Percentiles rank a stretch among this genome's conserved stretches.
Evolutionary conservation across 92 coral and sea anemone species (phyloP).

Genomic region (Pocillopora grandis): DNA sequence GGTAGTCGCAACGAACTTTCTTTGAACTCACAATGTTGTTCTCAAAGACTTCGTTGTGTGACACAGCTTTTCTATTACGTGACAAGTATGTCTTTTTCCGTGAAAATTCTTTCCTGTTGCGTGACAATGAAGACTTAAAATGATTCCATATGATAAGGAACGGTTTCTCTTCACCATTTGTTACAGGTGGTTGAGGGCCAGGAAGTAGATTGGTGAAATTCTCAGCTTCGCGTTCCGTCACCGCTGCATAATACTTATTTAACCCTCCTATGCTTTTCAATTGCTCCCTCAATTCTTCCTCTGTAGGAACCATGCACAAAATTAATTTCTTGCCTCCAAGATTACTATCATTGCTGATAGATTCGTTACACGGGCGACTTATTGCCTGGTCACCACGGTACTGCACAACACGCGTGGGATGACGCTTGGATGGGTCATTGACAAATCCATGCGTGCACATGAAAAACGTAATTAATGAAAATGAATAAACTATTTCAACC

Average conservation of each 20-base stretch:
- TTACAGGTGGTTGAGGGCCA: neutral
- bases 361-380: conserved; percentile 34
- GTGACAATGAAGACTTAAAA: conserved; percentile 3
- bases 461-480: neutral
- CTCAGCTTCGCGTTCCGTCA: conserved; percentile 39
- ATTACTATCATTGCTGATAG: conserved; percentile 45
- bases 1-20: conserved; percentile 7
- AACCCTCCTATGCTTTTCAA: conserved; percentile 51
- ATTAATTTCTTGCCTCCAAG: conserved; percentile 27
- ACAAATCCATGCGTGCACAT: neutral
- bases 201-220: conserved; percentile 45
- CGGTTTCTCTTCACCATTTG: neutral
- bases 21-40: conserved; percentile 16
- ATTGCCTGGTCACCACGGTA: neutral
- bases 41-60: neutral
- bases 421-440: neutral
- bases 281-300: conserved; percentile 35
- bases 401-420: neutral
- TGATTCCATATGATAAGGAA: conserved; percentile 29
- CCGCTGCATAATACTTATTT: conserved; percentile 57
- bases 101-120: neutral
- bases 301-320: conserved; percentile 56
- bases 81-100: neutral
- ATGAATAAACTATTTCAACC: neutral
- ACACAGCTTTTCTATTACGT: neutral